Evolutionary conservation across 2,888 invertebrate species (phyloP).

Genomic region (Ischnus inquisitorius): DNA sequence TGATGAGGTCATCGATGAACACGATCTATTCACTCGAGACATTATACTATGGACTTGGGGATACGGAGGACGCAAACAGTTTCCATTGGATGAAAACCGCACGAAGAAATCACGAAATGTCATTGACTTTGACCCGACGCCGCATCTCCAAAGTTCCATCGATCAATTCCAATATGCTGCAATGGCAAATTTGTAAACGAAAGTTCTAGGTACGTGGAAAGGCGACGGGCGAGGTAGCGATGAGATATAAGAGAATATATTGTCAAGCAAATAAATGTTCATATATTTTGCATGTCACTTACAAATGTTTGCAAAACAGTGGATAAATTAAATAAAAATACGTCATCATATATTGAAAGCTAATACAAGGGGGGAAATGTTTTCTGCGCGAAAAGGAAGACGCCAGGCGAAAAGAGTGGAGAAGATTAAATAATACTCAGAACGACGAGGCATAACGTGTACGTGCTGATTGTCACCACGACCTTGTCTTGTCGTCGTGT

Average conservation of each 20-base stretch:
- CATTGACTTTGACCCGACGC: background rate
- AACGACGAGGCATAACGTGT: background rate
- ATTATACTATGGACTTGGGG: background rate
- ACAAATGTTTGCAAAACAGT: background rate
- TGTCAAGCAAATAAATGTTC: conserved; percentile 16
- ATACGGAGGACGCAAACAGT: conserved; percentile 6
- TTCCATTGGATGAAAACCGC: background rate
- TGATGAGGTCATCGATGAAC: background rate
- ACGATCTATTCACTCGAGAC: background rate
- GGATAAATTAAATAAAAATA: conserved; percentile 1
- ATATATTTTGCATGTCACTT: conserved; percentile 27
- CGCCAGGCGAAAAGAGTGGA: too few species aligned
- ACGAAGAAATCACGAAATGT: background rate
- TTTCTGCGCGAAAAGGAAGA: background rate
- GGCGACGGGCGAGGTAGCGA: background rate
- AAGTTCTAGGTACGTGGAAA: background rate
- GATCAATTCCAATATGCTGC: background rate
- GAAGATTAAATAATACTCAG: background rate
- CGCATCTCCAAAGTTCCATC: background rate
- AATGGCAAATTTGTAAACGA: background rate
- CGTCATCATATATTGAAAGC: background rate
- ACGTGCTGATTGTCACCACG: background rate
- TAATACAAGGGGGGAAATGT: background rate
- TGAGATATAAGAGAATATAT: background rate
- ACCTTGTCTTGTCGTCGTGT: background rate